A percentile compares a stretch with the other conserved stretches of the same genome.
Evolutionary conservation across 2,888 invertebrate species (phyloP).

Genomic region (Heliothis peltigera): DNA sequence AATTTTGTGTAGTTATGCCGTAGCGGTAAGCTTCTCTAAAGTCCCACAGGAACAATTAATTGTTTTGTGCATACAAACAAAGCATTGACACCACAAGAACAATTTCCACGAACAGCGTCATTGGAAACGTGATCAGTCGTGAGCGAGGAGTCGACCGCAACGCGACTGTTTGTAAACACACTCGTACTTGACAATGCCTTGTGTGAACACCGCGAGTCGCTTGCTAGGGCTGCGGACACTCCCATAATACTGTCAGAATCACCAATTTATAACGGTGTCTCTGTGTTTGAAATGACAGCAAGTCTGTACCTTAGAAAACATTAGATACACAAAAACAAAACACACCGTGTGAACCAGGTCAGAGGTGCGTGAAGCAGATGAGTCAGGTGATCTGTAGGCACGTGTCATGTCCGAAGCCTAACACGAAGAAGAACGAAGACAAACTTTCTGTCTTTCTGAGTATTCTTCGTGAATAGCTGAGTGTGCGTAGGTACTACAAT

Average conservation of each 20-base stretch:
- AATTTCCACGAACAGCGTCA: slow-evolving; percentile 23
- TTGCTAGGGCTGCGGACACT: neutral
- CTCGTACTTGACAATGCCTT: slow-evolving; percentile 23
- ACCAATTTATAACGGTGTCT: neutral
- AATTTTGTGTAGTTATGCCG: no score
- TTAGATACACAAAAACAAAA: no score
- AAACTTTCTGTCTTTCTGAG: neutral
- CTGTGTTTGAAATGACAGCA: neutral
- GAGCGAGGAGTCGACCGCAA: slow-evolving; percentile 28
- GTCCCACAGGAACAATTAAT: no score
- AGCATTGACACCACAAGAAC: neutral
- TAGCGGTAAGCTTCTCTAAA: no score
- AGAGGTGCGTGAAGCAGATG: no score
- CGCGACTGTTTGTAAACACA: slow-evolving; percentile 29
- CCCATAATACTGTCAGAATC: neutral
- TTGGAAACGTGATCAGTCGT: slow-evolving; percentile 28
- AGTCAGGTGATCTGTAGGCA: no score
- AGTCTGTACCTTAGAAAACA: no score
- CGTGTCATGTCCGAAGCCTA: no score
- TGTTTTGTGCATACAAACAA: no score
- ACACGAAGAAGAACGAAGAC: no score
- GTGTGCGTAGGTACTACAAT: neutral
- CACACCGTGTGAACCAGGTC: no score
- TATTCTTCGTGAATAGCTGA: neutral
- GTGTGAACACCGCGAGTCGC: slow-evolving; percentile 8